Evolutionary conservation across 2,113 vertebrate genomes (phyloP), one percentile per base, ranked within the genome.

Genomic region (Tonatia bakeri): DNA sequence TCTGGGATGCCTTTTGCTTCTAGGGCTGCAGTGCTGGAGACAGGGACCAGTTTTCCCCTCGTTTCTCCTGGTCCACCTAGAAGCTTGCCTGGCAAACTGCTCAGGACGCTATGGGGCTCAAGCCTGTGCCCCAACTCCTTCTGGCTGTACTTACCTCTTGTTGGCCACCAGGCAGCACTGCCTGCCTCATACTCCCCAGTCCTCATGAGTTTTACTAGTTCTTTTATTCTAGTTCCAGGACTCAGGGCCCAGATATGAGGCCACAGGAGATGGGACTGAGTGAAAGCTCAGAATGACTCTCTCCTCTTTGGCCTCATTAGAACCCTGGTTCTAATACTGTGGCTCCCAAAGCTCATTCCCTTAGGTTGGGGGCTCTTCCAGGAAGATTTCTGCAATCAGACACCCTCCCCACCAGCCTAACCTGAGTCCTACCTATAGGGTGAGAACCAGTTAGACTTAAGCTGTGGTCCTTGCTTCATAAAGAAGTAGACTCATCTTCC

Each of bases 41-140:
- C 10, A 0, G 69, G 47, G 15, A 26, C 31, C n/a, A 10, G 0
- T 40, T 31, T 36, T 59, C 13, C 7, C 20, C 10, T 10, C 0
- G 0, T 31, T 45, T 26, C 56, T 54, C 76, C 40, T 12, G 10
- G 26, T 13, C 22, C 36, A 4, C 33, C 11, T 1, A 0, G 73
- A 20, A 38, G 5, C 36, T 38, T 26, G 17, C 45, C 38, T 12
- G 16, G n/a, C 31, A 3, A 17, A 15, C 47, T 43, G 11, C 64
- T 52, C 31, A 20, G 54, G 50, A 24, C 26, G 5, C 36, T 38
- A 13, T 17, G 9, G 20, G 20, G 54, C 20, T 56, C 54, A 56
- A 20, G 26, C 72, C 54, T 11, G n/a, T 9, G 8, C 45, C 15
- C 72, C 13, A 61, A 0, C 8, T 67, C 79, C 61, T 36, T 19